Percentiles rank a stretch among this genome's conserved stretches.
These are phyloP conservation scores for Sylvia borin DNA, from an alignment of 2,797 vertebrate genomes.

Conservation along the genomic window DNA sequence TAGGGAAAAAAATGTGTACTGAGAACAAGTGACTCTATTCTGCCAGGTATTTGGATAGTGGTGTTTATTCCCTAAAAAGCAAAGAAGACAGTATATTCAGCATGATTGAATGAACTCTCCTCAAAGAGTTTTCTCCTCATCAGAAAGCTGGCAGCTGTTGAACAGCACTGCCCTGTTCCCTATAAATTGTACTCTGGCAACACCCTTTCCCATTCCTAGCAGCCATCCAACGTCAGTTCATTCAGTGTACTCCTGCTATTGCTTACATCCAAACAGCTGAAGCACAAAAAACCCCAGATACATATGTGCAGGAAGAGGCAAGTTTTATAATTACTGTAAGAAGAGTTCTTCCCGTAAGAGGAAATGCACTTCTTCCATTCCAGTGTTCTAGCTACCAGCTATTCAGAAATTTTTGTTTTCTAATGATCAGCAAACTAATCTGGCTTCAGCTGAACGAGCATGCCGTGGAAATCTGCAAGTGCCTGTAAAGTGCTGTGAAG, in stretches of 20 bases:
- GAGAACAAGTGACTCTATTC: not conserved
- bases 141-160: not conserved
- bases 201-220: not conserved
- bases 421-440: constrained; percentile 1
- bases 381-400: not conserved
- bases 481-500: not conserved
- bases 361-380: not conserved
- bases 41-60: not conserved
- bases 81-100: not conserved
- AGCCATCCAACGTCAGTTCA: not conserved
- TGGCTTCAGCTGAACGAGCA: constrained; percentile 6
- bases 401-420: not conserved
- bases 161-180: not conserved
- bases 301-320: not conserved
- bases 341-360: not conserved
- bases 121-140: not conserved
- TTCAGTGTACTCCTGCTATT: not conserved
- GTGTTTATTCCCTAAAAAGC: not conserved
- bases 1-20: not conserved
- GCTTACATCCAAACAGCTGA: not conserved
- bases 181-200: not conserved
- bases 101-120: not conserved
- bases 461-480: not conserved
- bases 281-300: fast-evolving
- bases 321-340: not conserved